phyloP scores from a whole-genome alignment of 2,888 invertebrate genomes.

The Rhingia campestris region DNA sequence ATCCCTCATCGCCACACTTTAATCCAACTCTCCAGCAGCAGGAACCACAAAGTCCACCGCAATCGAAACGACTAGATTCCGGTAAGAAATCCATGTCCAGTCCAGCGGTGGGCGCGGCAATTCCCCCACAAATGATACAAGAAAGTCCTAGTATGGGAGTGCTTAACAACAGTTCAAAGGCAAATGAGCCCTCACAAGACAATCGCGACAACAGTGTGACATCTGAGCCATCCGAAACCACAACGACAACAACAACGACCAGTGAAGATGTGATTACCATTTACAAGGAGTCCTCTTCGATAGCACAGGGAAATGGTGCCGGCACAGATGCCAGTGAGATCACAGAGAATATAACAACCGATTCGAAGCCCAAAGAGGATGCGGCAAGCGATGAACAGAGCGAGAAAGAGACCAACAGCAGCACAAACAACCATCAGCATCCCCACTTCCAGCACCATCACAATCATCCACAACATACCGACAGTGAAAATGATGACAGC shows the following conservation, averaged over 20 bases:
- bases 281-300: conserved; percentile 80
- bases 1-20: conserved; percentile 29
- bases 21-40: conserved; percentile 71
- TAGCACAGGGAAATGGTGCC: conserved; percentile 76
- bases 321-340: conserved; percentile 74
- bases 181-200: conserved; percentile 81
- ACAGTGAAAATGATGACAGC: conserved; percentile 77
- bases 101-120: conserved; percentile 80
- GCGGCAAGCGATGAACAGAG: conserved; percentile 76
- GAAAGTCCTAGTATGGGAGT: conserved; percentile 82
- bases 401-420: conserved; percentile 76
- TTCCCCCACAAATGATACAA: conserved; percentile 79
- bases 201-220: conserved; percentile 80
- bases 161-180: conserved; percentile 73
- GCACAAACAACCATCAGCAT: conserved; percentile 79
- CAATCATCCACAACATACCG: conserved; percentile 80
- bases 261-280: conserved; percentile 83
- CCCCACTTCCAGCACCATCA: conserved; percentile 80
- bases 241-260: conserved; percentile 82
- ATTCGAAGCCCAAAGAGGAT: conserved; percentile 77
- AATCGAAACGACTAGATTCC: conserved; percentile 79
- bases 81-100: conserved; percentile 82
- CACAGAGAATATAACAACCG: conserved; percentile 52
- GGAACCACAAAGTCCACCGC: conserved; percentile 77
- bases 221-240: conserved; percentile 82